Percentiles rank a stretch among this genome's conserved stretches.
phyloP scores from a whole-genome alignment of 2,888 invertebrate genomes.

The Andrena bicolor region DNA sequence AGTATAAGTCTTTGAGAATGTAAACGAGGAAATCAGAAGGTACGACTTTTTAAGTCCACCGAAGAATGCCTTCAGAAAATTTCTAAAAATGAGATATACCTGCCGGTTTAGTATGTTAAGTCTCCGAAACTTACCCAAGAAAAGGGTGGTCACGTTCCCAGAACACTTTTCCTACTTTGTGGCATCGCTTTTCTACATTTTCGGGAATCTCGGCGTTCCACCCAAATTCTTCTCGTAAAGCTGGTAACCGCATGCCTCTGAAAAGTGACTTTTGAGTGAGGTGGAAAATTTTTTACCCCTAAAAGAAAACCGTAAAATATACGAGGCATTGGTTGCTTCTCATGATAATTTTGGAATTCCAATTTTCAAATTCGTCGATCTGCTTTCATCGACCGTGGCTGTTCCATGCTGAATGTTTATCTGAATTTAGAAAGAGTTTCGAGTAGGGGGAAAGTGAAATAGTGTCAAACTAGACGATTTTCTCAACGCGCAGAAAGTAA shows the following conservation, averaged over 20 bases:
- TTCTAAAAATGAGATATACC: background rate
- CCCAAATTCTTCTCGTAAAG: constrained; percentile 1
- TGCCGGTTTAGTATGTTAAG: background rate
- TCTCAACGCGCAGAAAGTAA: background rate
- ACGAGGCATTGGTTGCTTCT: background rate
- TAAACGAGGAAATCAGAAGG: background rate
- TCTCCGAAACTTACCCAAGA: background rate
- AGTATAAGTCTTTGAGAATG: background rate
- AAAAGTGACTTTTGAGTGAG: background rate
- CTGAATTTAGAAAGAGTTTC: background rate
- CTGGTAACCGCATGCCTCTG: background rate
- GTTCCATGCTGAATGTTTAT: constrained; percentile 3
- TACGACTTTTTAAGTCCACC: background rate
- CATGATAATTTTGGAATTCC: background rate
- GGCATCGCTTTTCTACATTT: constrained; percentile 1
- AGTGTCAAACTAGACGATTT: background rate
- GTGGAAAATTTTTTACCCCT: background rate
- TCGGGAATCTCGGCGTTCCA: background rate
- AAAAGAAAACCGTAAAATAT: background rate
- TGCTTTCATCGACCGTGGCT: too few relatives aligned
- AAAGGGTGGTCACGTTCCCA: background rate
- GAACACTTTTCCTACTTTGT: background rate
- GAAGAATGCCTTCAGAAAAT: background rate
- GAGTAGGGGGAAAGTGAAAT: background rate
- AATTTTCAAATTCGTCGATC: background rate